Conservation (phyloP, 23 tunicate species). For the Trididemnum nubilum region DNA sequence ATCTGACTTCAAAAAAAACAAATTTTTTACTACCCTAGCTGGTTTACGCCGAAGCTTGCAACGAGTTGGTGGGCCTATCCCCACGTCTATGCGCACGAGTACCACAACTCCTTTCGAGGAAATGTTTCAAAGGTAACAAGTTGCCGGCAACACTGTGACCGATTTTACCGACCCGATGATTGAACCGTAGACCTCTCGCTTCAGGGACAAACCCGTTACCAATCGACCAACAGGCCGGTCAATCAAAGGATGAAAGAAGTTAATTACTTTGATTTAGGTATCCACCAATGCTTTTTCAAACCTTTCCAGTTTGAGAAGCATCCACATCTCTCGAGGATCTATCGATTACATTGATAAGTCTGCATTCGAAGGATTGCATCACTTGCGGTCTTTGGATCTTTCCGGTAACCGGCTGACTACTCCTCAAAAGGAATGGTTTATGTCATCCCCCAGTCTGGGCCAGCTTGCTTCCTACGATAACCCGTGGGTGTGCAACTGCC, state of each 20-base stretch:
- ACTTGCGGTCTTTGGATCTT: background rate
- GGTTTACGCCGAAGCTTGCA: no score
- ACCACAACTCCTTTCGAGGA: no score
- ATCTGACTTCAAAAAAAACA: background rate
- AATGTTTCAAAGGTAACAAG: no score
- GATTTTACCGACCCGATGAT: no score
- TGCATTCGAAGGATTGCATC: background rate
- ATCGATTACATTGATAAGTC: background rate
- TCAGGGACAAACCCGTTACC: no score
- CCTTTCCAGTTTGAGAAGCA: background rate
- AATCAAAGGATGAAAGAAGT: no score
- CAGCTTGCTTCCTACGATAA: background rate
- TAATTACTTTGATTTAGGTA: background rate
- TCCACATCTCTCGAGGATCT: background rate
- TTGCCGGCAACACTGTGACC: no score
- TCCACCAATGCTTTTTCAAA: background rate
- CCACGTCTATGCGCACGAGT: no score
- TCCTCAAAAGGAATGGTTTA: background rate
- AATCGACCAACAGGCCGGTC: no score
- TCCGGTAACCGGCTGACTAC: constrained; percentile 8
- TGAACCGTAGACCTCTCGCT: no score
- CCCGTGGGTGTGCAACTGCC: constrained; percentile 3
- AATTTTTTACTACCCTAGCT: no score
- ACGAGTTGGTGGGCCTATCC: no score
- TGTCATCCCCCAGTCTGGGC: background rate